Evolutionary conservation across 92 coral and sea anemone genomes (phyloP), one percentile per base, ranked within the genome.

Genomic region (Phenganax stokvisi): DNA sequence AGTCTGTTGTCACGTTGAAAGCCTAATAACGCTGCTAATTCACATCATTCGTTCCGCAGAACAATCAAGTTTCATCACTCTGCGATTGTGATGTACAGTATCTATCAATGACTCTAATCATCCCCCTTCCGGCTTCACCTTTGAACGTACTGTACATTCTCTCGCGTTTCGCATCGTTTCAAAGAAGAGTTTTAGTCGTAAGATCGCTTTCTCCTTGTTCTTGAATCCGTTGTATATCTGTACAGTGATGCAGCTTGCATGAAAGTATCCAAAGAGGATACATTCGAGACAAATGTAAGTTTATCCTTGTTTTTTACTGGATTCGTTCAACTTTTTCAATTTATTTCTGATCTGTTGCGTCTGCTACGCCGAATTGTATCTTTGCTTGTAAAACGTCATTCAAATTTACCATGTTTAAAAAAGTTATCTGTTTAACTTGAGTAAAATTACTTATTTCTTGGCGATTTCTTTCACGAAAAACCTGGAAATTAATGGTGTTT

Each of bases 1-100:
- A 68, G 53, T 68, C 73, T 68, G 15, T 68, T 68, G 52, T 68
- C 73, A 68, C 73, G 53, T 68, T 9, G 73, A 20, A 29, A 1
- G 37, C 5, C 73, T 68, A 68, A 68, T 68, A 13, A 0, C 6
- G 16, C 47, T 16, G 73, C 53, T 68, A 68, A 68, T 68, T 68
- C 73, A 68, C 54, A 68, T 7, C 73, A 68, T 27, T 51, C 15
- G 31, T 68, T 37, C 52, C 9, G 70, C 31, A 6, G 65, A 0
- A 37, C 73, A 68, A 68, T 30, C 53, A 8, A 68, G 13, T 53
- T 30, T 68, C 73, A 12, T 68, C 53, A 30, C 31, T 68, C 54
- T 28, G 6, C 73, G 11, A 68, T 15, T 68, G 16, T 13, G 52
- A 12, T 68, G 52, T 16, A 68, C 47, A 37, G 47, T 37, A 37